A percentile compares a stretch with the other conserved stretches of the same genome.
These are phyloP conservation scores for Gonioctena quinquepunctata DNA, from an alignment of 1,140 invertebrate genomes.

Conservation along the genomic window DNA sequence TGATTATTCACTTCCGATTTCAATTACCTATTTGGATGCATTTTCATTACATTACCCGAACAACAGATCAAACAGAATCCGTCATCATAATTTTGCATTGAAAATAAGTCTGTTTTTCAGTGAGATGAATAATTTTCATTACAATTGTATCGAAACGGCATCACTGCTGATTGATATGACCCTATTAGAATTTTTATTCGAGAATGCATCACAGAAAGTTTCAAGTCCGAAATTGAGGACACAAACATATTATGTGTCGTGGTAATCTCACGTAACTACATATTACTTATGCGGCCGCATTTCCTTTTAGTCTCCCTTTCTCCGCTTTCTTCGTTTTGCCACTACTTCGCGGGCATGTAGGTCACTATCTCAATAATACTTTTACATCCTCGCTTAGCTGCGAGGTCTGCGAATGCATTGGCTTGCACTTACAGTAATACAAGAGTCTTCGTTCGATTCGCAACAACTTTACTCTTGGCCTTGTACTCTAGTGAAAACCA, in stretches of 20 bases:
- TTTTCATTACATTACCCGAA: too few relatives aligned
- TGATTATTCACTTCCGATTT: too few relatives aligned
- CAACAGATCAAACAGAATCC: too few relatives aligned
- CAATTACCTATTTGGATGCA: too few relatives aligned
- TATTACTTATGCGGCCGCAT: constrained; percentile 51
- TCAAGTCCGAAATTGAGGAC: constrained; percentile 41
- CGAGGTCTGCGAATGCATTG: constrained; percentile 21
- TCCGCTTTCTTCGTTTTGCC: constrained; percentile 54
- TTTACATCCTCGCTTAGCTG: constrained; percentile 50
- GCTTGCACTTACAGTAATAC: constrained; percentile 38
- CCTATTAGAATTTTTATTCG: constrained; percentile 44
- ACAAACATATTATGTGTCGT: constrained; percentile 51
- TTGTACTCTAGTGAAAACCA: constrained; percentile 23
- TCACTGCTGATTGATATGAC: constrained; percentile 12
- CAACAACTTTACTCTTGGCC: constrained; percentile 29
- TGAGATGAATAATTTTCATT: too few relatives aligned
- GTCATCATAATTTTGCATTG: too few relatives aligned
- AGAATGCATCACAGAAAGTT: constrained; percentile 45
- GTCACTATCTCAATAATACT: constrained; percentile 55
- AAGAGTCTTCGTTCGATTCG: constrained; percentile 14
- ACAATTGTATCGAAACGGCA: too few relatives aligned
- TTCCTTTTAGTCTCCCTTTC: constrained; percentile 55
- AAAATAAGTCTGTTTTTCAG: too few relatives aligned
- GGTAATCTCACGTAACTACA: constrained; percentile 55
- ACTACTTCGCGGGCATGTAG: constrained; percentile 52